A percentile compares a stretch with the other conserved stretches of the same genome.
Evolutionary conservation across 2,888 invertebrate species (phyloP).

Genomic region (Drosophila formosana): DNA sequence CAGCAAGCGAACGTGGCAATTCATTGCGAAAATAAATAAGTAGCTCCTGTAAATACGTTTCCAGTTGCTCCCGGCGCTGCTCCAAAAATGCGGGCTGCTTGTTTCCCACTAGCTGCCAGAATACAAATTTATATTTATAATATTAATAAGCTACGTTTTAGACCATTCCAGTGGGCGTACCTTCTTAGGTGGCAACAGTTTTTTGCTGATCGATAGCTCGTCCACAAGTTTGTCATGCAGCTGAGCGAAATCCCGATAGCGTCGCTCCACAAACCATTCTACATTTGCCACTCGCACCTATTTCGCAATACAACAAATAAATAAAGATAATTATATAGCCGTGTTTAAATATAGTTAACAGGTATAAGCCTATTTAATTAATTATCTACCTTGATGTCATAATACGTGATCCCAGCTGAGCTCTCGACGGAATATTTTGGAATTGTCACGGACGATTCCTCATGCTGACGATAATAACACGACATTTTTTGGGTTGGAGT

Average conservation of each 20-base stretch:
- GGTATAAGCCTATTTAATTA: background rate
- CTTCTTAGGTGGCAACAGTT: constrained; percentile 96
- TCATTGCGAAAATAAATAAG: constrained; percentile 91
- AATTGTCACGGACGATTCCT: constrained; percentile 89
- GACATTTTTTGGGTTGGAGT: constrained; percentile 87
- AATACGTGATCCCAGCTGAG: constrained; percentile 89
- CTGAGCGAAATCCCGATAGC: constrained; percentile 96
- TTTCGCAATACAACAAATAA: background rate
- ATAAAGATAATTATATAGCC: background rate
- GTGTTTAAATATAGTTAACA: background rate
- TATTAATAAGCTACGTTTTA: background rate
- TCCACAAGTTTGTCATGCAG: constrained; percentile 93
- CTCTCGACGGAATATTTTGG: constrained; percentile 87
- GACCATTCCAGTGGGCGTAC: constrained; percentile 64
- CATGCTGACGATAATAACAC: constrained; percentile 89
- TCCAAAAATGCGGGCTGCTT: constrained; percentile 95
- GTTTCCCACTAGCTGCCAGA: constrained; percentile 88
- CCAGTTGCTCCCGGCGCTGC: constrained; percentile 91
- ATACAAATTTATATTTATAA: too few relatives aligned
- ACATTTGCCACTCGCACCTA: constrained; percentile 88
- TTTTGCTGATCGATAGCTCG: constrained; percentile 93
- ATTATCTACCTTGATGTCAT: constrained; percentile 87
- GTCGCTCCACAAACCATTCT: constrained; percentile 92
- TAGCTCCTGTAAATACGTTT: constrained; percentile 92
- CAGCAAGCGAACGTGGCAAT: constrained; percentile 92